Conservation (phyloP, 1,140 invertebrate genomes). For the Anadara kagoshimensis region DNA sequence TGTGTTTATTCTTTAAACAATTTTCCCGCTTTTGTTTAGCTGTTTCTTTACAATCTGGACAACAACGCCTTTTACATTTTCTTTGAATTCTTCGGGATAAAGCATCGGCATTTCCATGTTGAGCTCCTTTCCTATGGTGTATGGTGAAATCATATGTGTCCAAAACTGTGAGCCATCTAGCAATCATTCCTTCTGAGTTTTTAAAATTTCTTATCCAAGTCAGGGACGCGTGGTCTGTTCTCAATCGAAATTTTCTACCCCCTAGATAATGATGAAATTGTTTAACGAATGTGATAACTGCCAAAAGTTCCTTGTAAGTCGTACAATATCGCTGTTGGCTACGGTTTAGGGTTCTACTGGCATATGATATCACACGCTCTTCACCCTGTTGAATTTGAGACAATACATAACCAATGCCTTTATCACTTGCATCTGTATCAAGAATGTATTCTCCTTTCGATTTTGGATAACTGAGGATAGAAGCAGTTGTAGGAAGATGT, state of each 20-base stretch:
- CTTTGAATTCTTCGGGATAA: background rate
- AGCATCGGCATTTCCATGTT: constrained; percentile 22
- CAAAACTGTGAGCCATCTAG: constrained; percentile 5
- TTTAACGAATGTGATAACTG: constrained; percentile 32
- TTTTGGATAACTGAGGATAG: constrained; percentile 7
- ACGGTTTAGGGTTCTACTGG: background rate
- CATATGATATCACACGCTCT: constrained; percentile 2
- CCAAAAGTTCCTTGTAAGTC: constrained; percentile 50
- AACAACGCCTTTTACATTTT: background rate
- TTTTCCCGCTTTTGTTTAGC: too few relatives aligned
- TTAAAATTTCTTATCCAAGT: constrained; percentile 1
- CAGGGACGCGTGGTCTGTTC: constrained; percentile 9
- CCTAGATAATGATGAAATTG: constrained; percentile 17
- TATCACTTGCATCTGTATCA: background rate
- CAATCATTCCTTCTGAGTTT: constrained; percentile 10
- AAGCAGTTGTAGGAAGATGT: background rate
- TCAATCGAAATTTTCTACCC: background rate
- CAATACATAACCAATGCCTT: constrained; percentile 1
- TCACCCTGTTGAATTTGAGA: background rate
- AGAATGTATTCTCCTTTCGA: background rate
- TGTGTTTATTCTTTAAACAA: too few relatives aligned
- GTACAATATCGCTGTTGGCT: constrained; percentile 69
- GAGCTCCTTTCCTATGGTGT: background rate
- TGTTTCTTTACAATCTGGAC: background rate
- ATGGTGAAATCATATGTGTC: constrained; percentile 9